Percentiles rank a stretch among this genome's conserved stretches.
Conservation (phyloP, 2,888 invertebrate genomes). For the Anarsia innoxiella region DNA sequence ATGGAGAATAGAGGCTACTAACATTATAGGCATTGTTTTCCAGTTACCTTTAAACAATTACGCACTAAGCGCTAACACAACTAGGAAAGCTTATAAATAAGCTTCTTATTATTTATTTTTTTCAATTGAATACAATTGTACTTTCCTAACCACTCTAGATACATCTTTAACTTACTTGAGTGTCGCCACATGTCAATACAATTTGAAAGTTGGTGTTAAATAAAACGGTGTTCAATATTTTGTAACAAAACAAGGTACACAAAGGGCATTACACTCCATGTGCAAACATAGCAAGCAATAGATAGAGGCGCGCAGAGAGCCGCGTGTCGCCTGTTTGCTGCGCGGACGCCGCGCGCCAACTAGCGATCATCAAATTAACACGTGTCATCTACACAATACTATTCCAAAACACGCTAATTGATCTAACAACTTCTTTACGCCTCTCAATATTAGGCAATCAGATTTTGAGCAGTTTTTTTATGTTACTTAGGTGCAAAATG, state of each 20-base stretch:
- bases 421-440: slow-evolving; percentile 25
- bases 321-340: slow-evolving; percentile 25
- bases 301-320: no score
- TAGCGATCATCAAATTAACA: slow-evolving; percentile 61
- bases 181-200: slow-evolving; percentile 62
- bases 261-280: slow-evolving; percentile 70
- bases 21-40: no score
- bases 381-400: slow-evolving; percentile 36
- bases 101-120: no score
- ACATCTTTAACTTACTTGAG: no score
- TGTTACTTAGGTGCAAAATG: no score
- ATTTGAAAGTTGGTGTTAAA: slow-evolving; percentile 71
- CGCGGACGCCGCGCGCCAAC: slow-evolving; percentile 16
- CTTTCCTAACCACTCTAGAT: no score
- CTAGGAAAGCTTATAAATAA: no score
- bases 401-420: slow-evolving; percentile 28
- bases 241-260: slow-evolving; percentile 73
- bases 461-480: slow-evolving; percentile 16
- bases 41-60: no score
- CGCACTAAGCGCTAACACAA: no score
- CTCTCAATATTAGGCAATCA: slow-evolving; percentile 25
- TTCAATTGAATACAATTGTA: no score
- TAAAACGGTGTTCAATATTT: slow-evolving; percentile 74
- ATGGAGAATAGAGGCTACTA: no score
- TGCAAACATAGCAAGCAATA: slow-evolving; percentile 41